phyloP scores from a whole-genome alignment of 2,888 invertebrate genomes.

The Sesamia inferens region DNA sequence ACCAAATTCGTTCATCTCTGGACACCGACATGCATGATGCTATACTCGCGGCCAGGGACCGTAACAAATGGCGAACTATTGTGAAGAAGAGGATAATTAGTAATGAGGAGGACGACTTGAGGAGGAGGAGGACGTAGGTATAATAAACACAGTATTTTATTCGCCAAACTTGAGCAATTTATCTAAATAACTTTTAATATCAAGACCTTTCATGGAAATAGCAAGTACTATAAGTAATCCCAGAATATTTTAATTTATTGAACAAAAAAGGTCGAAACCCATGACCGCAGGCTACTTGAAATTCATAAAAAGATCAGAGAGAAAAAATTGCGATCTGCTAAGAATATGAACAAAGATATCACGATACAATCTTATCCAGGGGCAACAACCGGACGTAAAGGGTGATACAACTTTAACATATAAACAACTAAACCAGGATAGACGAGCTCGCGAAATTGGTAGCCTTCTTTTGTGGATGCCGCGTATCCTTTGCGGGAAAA shows the following conservation, averaged over 20 bases:
- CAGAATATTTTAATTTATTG: slow-evolving; percentile 56
- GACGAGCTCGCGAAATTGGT: slow-evolving; percentile 79
- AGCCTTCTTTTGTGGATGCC: slow-evolving; percentile 73
- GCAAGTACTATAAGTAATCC: background rate
- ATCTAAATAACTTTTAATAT: background rate
- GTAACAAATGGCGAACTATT: no score
- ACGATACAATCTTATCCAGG: slow-evolving; percentile 70
- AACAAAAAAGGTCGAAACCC: slow-evolving; percentile 33
- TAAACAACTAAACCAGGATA: slow-evolving; percentile 79
- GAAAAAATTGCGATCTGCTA: slow-evolving; percentile 67
- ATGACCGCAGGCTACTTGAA: slow-evolving; percentile 68
- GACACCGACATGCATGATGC: no score
- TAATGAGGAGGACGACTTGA: no score
- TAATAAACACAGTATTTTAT: background rate
- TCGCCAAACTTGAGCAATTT: background rate
- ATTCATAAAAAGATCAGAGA: slow-evolving; percentile 75
- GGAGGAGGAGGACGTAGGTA: no score
- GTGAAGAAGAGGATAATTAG: no score
- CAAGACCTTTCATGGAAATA: background rate
- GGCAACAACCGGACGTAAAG: slow-evolving; percentile 75
- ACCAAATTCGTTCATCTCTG: no score
- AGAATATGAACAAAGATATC: slow-evolving; percentile 72
- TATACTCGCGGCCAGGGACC: no score
- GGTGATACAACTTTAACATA: slow-evolving; percentile 75
- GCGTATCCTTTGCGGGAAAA: slow-evolving; percentile 79